Percentiles rank a stretch among this genome's conserved stretches.
These are phyloP conservation scores for Athalia circularis DNA, from an alignment of 2,888 invertebrate genomes.

Conservation along the genomic window DNA sequence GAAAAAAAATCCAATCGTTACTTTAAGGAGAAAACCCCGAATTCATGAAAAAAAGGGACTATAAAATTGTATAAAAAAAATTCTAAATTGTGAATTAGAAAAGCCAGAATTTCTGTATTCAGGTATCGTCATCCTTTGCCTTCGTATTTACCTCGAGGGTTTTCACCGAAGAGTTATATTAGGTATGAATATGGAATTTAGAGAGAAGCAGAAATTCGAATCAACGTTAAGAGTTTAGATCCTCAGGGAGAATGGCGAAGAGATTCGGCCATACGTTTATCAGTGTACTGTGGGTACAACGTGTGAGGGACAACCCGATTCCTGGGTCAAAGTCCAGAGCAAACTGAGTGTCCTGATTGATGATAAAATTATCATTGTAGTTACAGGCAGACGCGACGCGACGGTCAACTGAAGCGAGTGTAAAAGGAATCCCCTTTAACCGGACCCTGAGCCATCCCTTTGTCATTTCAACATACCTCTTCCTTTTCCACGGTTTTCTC, in stretches of 20 bases:
- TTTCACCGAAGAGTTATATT: background rate
- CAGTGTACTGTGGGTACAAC: too few relatives aligned
- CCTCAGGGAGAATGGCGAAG: slow-evolving; percentile 1
- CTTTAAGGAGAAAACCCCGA: too few relatives aligned
- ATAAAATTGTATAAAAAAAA: too few relatives aligned
- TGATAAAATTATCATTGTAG: slow-evolving; percentile 40
- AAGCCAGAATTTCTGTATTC: background rate
- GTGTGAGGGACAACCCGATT: background rate
- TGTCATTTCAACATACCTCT: slow-evolving; percentile 11
- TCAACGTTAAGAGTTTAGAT: background rate
- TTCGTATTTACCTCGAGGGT: slow-evolving; percentile 1
- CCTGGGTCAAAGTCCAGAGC: background rate
- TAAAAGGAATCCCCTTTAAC: background rate
- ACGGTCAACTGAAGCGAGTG: background rate
- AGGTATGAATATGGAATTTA: background rate
- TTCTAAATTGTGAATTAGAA: background rate
- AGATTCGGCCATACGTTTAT: background rate
- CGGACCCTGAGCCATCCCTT: slow-evolving; percentile 27
- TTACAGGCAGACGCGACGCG: slow-evolving; percentile 8
- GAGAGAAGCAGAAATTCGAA: background rate
- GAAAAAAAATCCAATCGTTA: too few relatives aligned
- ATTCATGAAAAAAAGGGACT: too few relatives aligned
- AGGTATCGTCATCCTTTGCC: background rate
- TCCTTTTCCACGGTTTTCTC: background rate
- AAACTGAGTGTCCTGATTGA: slow-evolving; percentile 17